Evolutionary conservation across 2,797 vertebrate species (phyloP).

Genomic region (Aratinga solstitialis): DNA sequence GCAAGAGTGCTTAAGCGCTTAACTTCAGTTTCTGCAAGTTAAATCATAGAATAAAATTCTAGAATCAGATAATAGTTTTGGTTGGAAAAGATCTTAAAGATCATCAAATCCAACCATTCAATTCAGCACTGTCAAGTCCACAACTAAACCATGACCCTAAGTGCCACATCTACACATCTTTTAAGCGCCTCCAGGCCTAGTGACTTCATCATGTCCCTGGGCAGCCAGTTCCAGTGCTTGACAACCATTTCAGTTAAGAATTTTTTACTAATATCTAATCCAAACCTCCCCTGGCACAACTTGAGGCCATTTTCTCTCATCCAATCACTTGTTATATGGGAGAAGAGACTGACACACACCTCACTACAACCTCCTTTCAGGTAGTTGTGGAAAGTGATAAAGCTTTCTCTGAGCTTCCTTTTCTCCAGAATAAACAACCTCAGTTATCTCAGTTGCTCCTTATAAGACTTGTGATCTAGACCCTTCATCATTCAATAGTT

Average conservation of each 20-base stretch:
- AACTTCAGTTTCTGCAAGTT: background rate
- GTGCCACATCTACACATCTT: background rate
- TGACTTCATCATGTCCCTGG: background rate
- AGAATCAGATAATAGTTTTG: background rate
- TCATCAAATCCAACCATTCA: background rate
- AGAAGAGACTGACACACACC: background rate
- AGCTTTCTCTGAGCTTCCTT: background rate
- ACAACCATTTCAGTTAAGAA: background rate
- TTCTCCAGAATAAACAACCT: background rate
- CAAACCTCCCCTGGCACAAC: too few relatives aligned
- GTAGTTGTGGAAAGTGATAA: background rate
- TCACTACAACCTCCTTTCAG: background rate
- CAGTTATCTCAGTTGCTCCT: background rate
- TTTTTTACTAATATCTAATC: background rate
- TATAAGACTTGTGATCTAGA: background rate
- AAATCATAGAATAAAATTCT: background rate
- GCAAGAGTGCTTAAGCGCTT: background rate
- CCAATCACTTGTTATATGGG: accelerated
- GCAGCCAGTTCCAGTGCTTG: background rate
- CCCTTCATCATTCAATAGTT: background rate
- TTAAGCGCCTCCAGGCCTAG: background rate
- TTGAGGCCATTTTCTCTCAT: background rate
- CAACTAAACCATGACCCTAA: background rate
- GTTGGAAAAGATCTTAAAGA: background rate
- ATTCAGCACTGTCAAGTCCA: background rate